A percentile compares a stretch with the other conserved stretches of the same genome.
phyloP scores from a whole-genome alignment of 30 jellyfish, hydroid and myxozoan species.

The Cassiopea xamachana region DNA sequence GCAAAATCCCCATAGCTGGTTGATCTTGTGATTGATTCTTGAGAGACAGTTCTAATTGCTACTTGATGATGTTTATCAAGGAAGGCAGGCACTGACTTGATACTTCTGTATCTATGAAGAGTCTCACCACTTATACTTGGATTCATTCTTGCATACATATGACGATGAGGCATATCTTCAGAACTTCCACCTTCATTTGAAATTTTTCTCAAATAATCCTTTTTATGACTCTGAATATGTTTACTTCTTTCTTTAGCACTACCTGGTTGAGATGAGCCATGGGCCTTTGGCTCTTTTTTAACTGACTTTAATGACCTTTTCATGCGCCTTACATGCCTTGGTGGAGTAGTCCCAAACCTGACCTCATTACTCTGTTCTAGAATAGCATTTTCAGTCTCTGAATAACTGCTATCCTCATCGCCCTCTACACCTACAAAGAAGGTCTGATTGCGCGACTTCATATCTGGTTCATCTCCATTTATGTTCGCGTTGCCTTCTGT shows the following conservation, averaged over 20 bases:
- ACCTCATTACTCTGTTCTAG: slow-evolving; percentile 25
- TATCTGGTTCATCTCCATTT: not conserved
- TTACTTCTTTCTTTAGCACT: slow-evolving; percentile 21
- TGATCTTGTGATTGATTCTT: slow-evolving; percentile 12
- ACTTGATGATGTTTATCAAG: slow-evolving; percentile 45
- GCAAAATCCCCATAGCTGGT: slow-evolving; percentile 32
- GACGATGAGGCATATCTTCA: not conserved
- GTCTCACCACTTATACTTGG: slow-evolving; percentile 39
- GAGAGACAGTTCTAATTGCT: not conserved
- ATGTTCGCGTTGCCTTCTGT: not conserved
- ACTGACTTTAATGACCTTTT: slow-evolving; percentile 36
- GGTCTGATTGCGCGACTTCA: not conserved
- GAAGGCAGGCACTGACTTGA: slow-evolving; percentile 61
- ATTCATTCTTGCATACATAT: not conserved
- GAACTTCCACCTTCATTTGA: not conserved
- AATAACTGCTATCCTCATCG: slow-evolving; percentile 51
- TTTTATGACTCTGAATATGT: not conserved
- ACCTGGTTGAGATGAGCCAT: not conserved
- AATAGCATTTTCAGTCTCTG: slow-evolving; percentile 59
- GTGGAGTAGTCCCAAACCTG: slow-evolving; percentile 78
- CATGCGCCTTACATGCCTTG: slow-evolving; percentile 72
- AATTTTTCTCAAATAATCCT: slow-evolving; percentile 15
- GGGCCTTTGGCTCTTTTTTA: slow-evolving; percentile 37
- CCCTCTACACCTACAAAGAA: slow-evolving; percentile 49
- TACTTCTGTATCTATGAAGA: slow-evolving; percentile 42